Base-by-base conservation (phyloP, 2,888 invertebrate genomes). In the Conchocele bisecta region DNA sequence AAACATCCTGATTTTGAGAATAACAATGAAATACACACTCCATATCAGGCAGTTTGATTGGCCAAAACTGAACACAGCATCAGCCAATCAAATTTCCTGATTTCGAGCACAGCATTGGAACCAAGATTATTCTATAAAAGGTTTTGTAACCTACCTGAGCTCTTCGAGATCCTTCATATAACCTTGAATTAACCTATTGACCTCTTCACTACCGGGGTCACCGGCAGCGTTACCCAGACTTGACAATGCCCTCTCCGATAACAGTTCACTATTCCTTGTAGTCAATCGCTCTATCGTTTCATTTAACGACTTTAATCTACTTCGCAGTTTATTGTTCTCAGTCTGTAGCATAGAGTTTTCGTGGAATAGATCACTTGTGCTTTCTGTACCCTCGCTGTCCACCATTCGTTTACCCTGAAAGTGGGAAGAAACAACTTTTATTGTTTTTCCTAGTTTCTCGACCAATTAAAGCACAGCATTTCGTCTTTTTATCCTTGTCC, bases 91-190 rank as follows among this genome's bases (percentile, higher is more conserved):
- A n/a, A n/a, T n/a, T n/a, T n/a, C n/a, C n/a, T n/a, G n/a, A n/a
- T n/a, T n/a, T n/a, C n/a, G n/a, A n/a, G n/a, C n/a, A n/a, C n/a
- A n/a, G n/a, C n/a, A n/a, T n/a, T n/a, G n/a, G n/a, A n/a, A n/a
- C n/a, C n/a, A n/a, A n/a, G n/a, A n/a, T n/a, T n/a, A n/a, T n/a
- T n/a, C n/a, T n/a, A n/a, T n/a, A n/a, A n/a, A n/a, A n/a, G n/a
- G n/a, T n/a, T n/a, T n/a, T 20, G 22, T 5, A 46, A 15, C 74
- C 68, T 78, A 91, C 86, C 96, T 93, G 11, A 98, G 92, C 81
- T 97, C 96, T 91, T 98, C 98, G 83, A 98, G 96, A 92, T 98
- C 98, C 86, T 94, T 94, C 56, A 98, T 93, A 91, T 98, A 98
- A 0, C 95, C 95, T 89, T 95, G 95, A 20, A 97, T 93, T 90